Evolutionary conservation across 2,888 invertebrate genomes (phyloP), one percentile per base, ranked within the genome.

Genomic region (Melipona beecheii): DNA sequence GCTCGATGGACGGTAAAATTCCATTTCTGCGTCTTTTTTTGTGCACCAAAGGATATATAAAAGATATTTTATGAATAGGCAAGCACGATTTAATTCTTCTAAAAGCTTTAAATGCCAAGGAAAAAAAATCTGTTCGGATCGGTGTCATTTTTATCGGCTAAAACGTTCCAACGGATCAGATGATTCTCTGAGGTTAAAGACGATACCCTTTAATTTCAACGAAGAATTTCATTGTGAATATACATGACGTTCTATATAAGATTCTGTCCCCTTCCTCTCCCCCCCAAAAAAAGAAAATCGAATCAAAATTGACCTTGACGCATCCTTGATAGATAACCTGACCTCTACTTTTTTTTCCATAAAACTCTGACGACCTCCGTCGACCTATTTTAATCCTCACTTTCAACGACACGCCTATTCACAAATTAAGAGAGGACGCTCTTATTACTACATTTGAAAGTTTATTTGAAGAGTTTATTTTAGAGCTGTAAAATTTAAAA

Each of bases 1-100:
- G 83, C 68, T 83, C 68, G 84, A 78, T 83, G 72, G 78, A 78
- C 62, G 71, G 66, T 71, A 58, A 72, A 78, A 84, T n/a, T n/a
- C 24, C 68, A 58, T 69, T 65, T 21, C 43, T 43, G 43, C 43
- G 9, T 43, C 43, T 43, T 43, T 71, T 68, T 75, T 72, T 60
- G 58, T 49, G 31, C 49, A n/a, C 6, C 52, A 21, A 21, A 27
- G 27, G 62, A 78, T 78, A 56, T 65, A 69, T 56, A 70, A 69
- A 69, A 31, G 70, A 74, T 69, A 56, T 82, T 82, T 77, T 74
- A 71, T 77, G 77, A 83, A 83, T 66, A 82, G 70, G 49, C 69
- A 70, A 56, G 65, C 65, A 65, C 70, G 83, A 73, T 75, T 75
- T 66, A 27, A 62, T 83, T 68, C 71, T 50, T n/a, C 54, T 56